These are phyloP conservation scores for Ophion ventricosus DNA, from an alignment of 2,888 invertebrate species.

Conservation along the genomic window DNA sequence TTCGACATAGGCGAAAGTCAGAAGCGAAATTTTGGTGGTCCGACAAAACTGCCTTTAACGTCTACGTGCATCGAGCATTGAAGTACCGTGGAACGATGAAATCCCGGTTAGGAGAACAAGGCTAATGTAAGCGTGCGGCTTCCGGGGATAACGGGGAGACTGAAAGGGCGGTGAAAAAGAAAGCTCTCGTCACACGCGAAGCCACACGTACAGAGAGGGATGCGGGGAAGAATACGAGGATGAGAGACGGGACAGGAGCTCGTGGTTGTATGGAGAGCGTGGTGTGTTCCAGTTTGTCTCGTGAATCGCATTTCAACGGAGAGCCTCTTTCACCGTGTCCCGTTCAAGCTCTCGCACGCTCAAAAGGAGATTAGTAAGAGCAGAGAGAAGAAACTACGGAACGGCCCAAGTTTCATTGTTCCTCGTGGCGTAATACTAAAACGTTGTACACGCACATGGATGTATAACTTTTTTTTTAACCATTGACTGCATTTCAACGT, in stretches of 20 bases:
- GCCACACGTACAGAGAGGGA: conserved; percentile 25
- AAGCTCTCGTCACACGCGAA: conserved; percentile 53
- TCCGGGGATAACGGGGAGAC: conserved; percentile 13
- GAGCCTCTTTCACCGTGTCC: conserved; percentile 35
- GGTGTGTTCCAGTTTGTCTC: conserved; percentile 63
- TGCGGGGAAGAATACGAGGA: conserved; percentile 13
- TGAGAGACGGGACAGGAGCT: conserved; percentile 42
- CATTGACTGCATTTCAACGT: too few species aligned
- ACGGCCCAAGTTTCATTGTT: conserved; percentile 48
- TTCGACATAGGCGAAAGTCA: conserved; percentile 13
- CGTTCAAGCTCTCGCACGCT: conserved; percentile 60
- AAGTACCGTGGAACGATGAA: conserved; percentile 38
- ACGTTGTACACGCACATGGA: conserved; percentile 10
- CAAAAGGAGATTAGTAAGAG: conserved; percentile 65
- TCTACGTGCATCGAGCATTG: neutral
- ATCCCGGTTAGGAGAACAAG: conserved; percentile 63
- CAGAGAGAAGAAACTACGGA: conserved; percentile 52
- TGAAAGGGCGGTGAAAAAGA: conserved; percentile 28
- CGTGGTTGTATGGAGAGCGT: conserved; percentile 17
- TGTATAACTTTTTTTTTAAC: neutral
- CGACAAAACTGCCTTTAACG: conserved; percentile 30
- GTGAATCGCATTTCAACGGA: conserved; percentile 62
- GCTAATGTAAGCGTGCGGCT: conserved; percentile 62
- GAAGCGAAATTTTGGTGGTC: conserved; percentile 45
- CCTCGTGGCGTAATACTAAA: conserved; percentile 47